phyloP scores from a whole-genome alignment of 2,888 invertebrate genomes.

The Rotaria macrura region DNA sequence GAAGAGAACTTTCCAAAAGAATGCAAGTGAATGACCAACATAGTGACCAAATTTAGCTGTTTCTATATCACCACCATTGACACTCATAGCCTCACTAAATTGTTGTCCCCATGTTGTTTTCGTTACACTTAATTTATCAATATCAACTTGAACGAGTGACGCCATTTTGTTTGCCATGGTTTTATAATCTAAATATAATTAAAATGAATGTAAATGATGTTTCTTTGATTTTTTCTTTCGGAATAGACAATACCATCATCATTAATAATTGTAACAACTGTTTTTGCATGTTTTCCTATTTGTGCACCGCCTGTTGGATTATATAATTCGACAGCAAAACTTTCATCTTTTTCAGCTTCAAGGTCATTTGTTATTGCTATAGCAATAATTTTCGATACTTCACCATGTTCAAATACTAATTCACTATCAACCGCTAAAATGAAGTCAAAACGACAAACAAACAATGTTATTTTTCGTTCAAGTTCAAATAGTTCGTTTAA shows the following conservation, averaged over 20 bases:
- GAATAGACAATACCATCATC: slow-evolving; percentile 50
- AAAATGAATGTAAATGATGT: not conserved
- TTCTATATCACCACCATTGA: slow-evolving; percentile 57
- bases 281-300: slow-evolving; percentile 39
- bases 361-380: slow-evolving; percentile 41
- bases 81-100: slow-evolving; percentile 55
- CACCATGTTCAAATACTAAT: slow-evolving; percentile 42
- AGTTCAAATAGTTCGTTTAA: too few relatives aligned
- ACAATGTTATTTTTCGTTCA: too few relatives aligned
- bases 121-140: slow-evolving; percentile 54
- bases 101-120: slow-evolving; percentile 54
- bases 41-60: slow-evolving; percentile 55
- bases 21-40: slow-evolving; percentile 55
- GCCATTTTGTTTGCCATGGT: slow-evolving; percentile 54
- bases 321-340: slow-evolving; percentile 55
- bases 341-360: slow-evolving; percentile 57
- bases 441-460: too few relatives aligned
- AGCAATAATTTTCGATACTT: slow-evolving; percentile 42
- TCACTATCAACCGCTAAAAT: slow-evolving; percentile 37
- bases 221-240: accelerated
- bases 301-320: slow-evolving; percentile 36
- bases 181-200: slow-evolving; percentile 52
- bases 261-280: slow-evolving; percentile 54
- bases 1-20: slow-evolving; percentile 56
- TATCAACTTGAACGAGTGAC: slow-evolving; percentile 54